A percentile compares a stretch with the other conserved stretches of the same genome.
Conservation (phyloP, 2,113 vertebrate genomes). For the Silurus asotus region DNA sequence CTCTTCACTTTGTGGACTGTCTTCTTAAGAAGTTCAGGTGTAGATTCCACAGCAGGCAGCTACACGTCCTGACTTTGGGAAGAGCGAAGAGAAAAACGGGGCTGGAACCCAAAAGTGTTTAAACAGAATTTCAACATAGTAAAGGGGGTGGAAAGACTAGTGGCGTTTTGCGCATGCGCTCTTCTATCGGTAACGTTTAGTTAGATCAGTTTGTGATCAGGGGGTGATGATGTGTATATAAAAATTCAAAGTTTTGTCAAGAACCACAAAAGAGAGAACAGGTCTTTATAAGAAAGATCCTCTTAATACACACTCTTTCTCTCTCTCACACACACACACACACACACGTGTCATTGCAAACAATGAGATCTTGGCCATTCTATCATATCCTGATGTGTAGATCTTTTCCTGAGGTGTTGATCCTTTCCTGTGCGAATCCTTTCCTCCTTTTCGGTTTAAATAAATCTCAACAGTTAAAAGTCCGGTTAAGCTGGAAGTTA, state of each 20-base stretch:
- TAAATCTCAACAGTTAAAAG: constrained; percentile 30
- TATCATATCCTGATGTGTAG: constrained; percentile 28
- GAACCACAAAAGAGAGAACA: background rate
- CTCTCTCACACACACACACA: background rate
- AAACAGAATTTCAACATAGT: background rate
- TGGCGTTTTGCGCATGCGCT: background rate
- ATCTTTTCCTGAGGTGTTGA: constrained; percentile 12
- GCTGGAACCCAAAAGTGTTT: background rate
- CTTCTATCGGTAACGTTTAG: background rate
- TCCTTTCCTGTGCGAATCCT: constrained; percentile 34
- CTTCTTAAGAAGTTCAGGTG: background rate
- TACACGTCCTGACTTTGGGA: constrained; percentile 63
- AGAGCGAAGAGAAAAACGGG: background rate
- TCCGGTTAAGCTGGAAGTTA: constrained; percentile 58
- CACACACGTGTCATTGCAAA: constrained; percentile 22
- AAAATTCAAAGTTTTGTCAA: background rate
- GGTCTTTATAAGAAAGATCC: background rate
- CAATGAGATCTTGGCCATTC: constrained; percentile 51
- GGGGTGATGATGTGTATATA: no score
- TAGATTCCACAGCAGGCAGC: constrained; percentile 64
- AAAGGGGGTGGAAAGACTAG: no score
- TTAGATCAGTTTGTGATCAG: background rate
- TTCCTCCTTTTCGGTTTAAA: background rate
- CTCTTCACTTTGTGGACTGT: background rate
- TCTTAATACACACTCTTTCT: no score